Evolutionary conservation across 2,113 vertebrate species (phyloP).

Genomic region (Sander lucioperca): DNA sequence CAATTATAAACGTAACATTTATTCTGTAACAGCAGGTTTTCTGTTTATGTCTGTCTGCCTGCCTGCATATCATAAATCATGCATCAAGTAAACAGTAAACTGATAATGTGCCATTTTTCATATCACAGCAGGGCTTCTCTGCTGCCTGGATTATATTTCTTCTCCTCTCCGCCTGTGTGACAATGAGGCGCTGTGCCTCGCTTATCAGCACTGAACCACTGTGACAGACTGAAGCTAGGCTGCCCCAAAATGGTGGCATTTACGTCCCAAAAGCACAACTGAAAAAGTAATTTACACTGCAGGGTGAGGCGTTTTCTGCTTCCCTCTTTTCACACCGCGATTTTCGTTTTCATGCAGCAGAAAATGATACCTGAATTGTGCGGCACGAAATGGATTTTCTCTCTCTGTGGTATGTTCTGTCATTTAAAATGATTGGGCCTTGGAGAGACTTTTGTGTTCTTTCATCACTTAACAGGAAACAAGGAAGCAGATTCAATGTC

Average conservation of each 20-base stretch:
- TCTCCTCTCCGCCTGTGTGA: constrained; percentile 45
- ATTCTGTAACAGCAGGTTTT: constrained; percentile 5
- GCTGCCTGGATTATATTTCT: constrained; percentile 55
- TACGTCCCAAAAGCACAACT: constrained; percentile 55
- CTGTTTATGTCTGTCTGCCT: constrained; percentile 1
- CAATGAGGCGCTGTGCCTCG: constrained; percentile 48
- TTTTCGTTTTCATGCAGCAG: constrained; percentile 38
- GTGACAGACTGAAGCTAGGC: constrained; percentile 55
- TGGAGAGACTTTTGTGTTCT: background rate
- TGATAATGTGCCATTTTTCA: constrained; percentile 56
- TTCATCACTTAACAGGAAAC: background rate
- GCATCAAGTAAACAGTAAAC: constrained; percentile 34
- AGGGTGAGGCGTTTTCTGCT: constrained; percentile 37
- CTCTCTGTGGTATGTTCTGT: constrained; percentile 16
- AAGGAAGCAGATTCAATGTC: background rate
- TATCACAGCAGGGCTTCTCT: constrained; percentile 37
- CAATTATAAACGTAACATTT: background rate
- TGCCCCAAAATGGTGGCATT: constrained; percentile 61
- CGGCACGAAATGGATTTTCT: constrained; percentile 9
- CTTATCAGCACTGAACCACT: constrained; percentile 62
- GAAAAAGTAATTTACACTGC: constrained; percentile 52
- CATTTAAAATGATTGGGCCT: constrained; percentile 27
- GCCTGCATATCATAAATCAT: constrained; percentile 24
- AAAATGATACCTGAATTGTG: constrained; percentile 34
- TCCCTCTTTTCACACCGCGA: constrained; percentile 3